Conservation (phyloP, 2,888 invertebrate species). For the Ditylenchus weischeri region DNA sequence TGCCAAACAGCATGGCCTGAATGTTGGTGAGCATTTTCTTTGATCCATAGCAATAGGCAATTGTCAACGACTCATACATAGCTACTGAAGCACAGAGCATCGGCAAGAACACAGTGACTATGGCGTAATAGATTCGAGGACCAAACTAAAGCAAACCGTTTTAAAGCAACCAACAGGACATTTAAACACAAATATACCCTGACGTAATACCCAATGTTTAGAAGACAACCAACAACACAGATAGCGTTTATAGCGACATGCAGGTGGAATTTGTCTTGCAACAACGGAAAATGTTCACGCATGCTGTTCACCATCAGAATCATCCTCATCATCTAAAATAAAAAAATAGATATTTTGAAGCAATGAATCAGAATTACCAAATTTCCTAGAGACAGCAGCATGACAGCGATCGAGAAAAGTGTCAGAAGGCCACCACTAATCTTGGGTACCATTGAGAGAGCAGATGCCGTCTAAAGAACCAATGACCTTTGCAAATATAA, state of each 20-base stretch:
- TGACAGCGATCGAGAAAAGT: no score
- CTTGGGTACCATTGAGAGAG: no score
- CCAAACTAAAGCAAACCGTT: not conserved
- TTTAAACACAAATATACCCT: not conserved
- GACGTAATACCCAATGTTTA: not conserved
- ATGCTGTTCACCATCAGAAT: constrained; percentile 3
- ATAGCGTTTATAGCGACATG: not conserved
- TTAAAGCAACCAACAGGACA: not conserved
- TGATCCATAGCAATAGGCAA: not conserved
- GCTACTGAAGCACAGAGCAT: not conserved
- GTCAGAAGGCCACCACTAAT: no score
- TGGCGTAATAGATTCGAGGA: not conserved
- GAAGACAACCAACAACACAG: not conserved
- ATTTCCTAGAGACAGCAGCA: no score
- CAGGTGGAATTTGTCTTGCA: not conserved
- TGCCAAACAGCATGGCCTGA: not conserved
- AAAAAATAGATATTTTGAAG: no score
- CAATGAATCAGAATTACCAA: no score
- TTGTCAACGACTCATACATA: constrained; percentile 5
- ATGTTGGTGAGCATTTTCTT: constrained; percentile 8
- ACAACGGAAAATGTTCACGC: constrained; percentile 1
- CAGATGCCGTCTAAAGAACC: no score
- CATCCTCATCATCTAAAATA: not conserved
- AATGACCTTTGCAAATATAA: no score
- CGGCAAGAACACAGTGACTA: not conserved